phyloP scores from a whole-genome alignment of 2,888 invertebrate species.

The Ecliptopera silaceata region DNA sequence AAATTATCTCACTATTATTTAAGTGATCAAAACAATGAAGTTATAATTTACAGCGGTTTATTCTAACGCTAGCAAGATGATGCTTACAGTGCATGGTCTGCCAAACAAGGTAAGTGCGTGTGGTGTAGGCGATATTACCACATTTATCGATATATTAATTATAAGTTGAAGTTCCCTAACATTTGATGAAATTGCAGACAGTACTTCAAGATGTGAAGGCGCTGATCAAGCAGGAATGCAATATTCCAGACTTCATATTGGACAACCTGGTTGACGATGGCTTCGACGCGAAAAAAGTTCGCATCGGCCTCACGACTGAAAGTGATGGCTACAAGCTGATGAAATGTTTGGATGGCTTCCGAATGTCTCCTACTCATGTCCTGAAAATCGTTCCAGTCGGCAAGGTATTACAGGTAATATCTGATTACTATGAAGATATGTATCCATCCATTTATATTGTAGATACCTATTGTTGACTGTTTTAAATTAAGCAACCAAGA shows the following conservation, averaged over 20 bases:
- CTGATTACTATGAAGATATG: not conserved
- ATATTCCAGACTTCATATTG: slow-evolving; percentile 64
- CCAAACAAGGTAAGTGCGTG: slow-evolving; percentile 62
- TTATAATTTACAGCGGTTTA: too few species aligned
- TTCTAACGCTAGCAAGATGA: slow-evolving; percentile 66
- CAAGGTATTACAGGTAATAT: slow-evolving; percentile 47
- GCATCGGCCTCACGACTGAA: slow-evolving; percentile 64
- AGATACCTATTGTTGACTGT: too few species aligned
- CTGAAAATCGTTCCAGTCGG: slow-evolving; percentile 59
- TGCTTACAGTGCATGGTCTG: slow-evolving; percentile 70
- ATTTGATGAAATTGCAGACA: slow-evolving; percentile 47
- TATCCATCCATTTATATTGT: too few species aligned
- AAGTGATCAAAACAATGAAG: too few species aligned
- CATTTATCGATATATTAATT: too few species aligned
- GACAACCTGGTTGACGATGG: slow-evolving; percentile 58
- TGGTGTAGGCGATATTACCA: too few species aligned
- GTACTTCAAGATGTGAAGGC: slow-evolving; percentile 66
- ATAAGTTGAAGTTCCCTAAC: too few species aligned
- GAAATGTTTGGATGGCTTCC: slow-evolving; percentile 64
- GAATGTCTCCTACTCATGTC: slow-evolving; percentile 50
- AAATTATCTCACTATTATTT: too few species aligned
- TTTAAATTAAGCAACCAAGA: too few species aligned
- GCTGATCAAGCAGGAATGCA: slow-evolving; percentile 63
- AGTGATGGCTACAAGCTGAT: slow-evolving; percentile 60
- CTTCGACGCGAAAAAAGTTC: slow-evolving; percentile 61